These are phyloP conservation scores for Pangasius macronema DNA, from an alignment of 2,797 vertebrate species.

Conservation along the genomic window DNA sequence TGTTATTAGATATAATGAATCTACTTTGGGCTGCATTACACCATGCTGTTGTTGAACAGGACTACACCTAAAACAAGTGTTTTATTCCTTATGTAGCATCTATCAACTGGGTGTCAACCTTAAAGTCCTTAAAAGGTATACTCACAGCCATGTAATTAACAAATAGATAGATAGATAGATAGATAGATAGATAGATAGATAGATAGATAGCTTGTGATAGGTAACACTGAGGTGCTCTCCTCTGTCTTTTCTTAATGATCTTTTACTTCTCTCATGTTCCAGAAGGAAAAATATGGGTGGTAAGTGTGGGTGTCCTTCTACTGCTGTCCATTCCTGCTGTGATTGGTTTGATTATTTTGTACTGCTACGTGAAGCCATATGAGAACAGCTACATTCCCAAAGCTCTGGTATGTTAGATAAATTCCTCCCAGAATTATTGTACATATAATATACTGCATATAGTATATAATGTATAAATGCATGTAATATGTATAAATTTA, in stretches of 20 bases:
- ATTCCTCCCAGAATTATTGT: background rate
- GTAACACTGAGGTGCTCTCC: background rate
- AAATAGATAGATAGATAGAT: background rate
- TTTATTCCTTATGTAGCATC: background rate
- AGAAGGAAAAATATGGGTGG: background rate
- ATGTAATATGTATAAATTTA: too few relatives aligned
- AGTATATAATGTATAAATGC: background rate
- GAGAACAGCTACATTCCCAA: slow-evolving; percentile 19
- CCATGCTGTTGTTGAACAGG: background rate
- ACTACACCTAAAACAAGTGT: background rate
- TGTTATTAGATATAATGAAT: background rate
- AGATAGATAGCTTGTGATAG: too few relatives aligned
- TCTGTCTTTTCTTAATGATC: background rate
- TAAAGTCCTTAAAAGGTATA: background rate
- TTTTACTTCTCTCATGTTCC: background rate
- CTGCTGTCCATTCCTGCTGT: slow-evolving; percentile 28
- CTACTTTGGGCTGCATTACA: background rate
- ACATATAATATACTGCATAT: background rate
- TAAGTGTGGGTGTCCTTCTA: slow-evolving; percentile 18
- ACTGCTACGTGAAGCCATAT: slow-evolving; percentile 12
- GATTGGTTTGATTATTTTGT: background rate
- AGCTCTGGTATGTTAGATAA: slow-evolving; percentile 51
- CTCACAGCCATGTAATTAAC: too few relatives aligned
- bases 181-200: background rate
- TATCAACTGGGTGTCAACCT: background rate